These are phyloP conservation scores for Neopelma chrysocephalum DNA, from an alignment of 2,797 vertebrate genomes.

Conservation along the genomic window DNA sequence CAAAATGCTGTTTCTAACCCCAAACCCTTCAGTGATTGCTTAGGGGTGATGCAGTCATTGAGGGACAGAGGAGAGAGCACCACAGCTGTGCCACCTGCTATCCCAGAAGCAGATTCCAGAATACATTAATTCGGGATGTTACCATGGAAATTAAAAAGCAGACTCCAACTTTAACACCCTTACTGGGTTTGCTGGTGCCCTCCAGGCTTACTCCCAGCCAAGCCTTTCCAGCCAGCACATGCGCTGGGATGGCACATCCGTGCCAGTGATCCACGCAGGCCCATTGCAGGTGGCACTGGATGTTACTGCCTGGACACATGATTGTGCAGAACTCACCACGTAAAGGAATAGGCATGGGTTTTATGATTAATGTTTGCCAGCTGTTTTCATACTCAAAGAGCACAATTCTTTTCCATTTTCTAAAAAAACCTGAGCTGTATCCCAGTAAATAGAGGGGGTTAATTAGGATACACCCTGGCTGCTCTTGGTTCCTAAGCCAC, in stretches of 20 bases:
- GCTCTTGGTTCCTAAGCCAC: background rate
- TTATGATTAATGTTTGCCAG: background rate
- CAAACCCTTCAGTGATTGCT: background rate
- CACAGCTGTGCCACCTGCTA: background rate
- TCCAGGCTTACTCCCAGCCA: background rate
- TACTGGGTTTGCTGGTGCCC: background rate
- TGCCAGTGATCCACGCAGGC: background rate
- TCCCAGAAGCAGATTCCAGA: background rate
- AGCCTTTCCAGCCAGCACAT: background rate
- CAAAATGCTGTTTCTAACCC: background rate
- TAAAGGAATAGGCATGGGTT: background rate
- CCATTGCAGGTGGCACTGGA: background rate
- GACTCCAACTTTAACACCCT: background rate
- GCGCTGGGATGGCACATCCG: background rate
- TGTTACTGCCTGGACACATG: background rate
- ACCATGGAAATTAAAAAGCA: background rate
- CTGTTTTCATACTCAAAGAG: background rate
- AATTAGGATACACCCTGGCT: background rate
- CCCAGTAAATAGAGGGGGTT: background rate
- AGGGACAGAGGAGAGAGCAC: accelerated
- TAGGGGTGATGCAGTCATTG: background rate
- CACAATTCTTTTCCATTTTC: background rate
- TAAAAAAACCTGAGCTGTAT: background rate
- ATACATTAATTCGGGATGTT: background rate
- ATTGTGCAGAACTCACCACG: background rate